Percentiles rank a stretch among this genome's conserved stretches.
These are phyloP conservation scores for Phaetusa simplex DNA, from an alignment of 2,113 vertebrate genomes.

Conservation along the genomic window DNA sequence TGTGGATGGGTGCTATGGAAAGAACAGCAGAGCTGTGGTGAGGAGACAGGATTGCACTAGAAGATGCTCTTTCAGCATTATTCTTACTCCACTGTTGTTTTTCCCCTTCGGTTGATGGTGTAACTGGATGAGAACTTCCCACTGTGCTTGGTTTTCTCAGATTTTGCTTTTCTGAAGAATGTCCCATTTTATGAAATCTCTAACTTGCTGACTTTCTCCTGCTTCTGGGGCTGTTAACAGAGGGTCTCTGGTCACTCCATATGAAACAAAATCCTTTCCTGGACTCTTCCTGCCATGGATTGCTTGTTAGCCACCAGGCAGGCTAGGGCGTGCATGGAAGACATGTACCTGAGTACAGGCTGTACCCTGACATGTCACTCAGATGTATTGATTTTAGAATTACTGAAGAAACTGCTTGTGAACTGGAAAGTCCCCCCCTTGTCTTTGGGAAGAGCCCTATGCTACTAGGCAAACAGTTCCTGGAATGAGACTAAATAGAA, in stretches of 20 bases:
- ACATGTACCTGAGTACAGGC: not conserved
- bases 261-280: not conserved
- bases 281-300: not conserved
- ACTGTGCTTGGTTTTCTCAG: not conserved
- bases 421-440: constrained; percentile 6
- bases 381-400: not conserved
- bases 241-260: not conserved
- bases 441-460: not conserved
- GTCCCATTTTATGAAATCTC: not conserved
- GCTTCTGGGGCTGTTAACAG: not conserved
- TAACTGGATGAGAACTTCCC: not conserved
- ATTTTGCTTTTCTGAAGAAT: not conserved
- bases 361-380: not conserved
- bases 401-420: not conserved
- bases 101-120: not conserved
- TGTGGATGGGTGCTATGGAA: not conserved
- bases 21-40: not conserved
- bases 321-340: not conserved
- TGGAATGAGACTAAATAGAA: not conserved
- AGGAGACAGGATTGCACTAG: not conserved
- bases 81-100: not conserved
- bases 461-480: not conserved
- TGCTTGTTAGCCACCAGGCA: not conserved
- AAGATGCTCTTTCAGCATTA: not conserved
- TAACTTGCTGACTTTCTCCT: not conserved